Conservation (phyloP, 2,113 vertebrate species). For the Octodon degus region DNA sequence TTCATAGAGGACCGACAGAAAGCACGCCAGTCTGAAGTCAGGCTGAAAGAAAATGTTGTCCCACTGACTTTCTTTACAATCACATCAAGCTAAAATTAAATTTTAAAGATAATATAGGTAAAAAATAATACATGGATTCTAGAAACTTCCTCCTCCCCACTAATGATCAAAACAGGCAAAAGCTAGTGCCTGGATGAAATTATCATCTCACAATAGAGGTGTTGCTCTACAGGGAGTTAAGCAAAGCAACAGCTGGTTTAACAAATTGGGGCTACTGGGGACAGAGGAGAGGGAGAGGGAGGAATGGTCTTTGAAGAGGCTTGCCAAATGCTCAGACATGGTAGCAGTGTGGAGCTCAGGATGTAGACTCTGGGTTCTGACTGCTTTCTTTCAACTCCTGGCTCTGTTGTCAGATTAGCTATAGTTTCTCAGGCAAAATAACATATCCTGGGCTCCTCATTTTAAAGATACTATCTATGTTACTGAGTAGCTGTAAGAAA, state of each 20-base stretch:
- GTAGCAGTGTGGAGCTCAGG: background rate
- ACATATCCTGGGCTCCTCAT: background rate
- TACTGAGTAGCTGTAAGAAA: background rate
- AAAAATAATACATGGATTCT: background rate
- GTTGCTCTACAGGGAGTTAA: conserved; percentile 28
- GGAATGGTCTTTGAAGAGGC: background rate
- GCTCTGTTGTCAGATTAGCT: background rate
- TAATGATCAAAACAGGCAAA: background rate
- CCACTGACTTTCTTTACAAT: background rate
- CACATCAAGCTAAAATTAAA: conserved; percentile 26
- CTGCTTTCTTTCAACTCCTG: background rate
- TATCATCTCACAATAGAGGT: background rate
- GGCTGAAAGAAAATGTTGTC: background rate
- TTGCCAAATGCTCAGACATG: background rate
- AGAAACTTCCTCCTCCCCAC: background rate
- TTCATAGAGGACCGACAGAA: background rate
- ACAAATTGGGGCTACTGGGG: background rate
- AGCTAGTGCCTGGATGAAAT: background rate
- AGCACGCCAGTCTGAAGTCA: background rate
- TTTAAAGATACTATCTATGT: background rate
- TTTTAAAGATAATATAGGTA: background rate
- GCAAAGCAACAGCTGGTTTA: background rate
- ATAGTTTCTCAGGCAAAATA: background rate
- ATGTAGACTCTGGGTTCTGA: background rate
- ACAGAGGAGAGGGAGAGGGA: background rate